These are phyloP conservation scores for Cremastobaeus sp. DNA, from an alignment of 2,888 invertebrate species.

Conservation along the genomic window DNA sequence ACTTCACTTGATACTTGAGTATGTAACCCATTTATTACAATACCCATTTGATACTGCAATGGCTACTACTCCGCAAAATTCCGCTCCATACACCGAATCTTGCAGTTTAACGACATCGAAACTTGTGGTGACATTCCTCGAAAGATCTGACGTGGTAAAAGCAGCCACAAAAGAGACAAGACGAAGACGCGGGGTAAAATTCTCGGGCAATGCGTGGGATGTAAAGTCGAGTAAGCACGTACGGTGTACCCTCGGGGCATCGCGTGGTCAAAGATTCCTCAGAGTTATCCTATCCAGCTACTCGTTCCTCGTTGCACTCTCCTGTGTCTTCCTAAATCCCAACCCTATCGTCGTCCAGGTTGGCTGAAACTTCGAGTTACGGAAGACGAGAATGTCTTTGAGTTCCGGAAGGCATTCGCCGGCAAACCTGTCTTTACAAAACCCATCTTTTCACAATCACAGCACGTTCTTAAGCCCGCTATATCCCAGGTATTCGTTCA, in stretches of 20 bases:
- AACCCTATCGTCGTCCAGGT: constrained; percentile 63
- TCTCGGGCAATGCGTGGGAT: constrained; percentile 67
- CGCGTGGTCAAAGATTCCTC: constrained; percentile 76
- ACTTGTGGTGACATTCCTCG: constrained; percentile 60
- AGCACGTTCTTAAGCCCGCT: constrained; percentile 12
- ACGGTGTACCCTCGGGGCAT: constrained; percentile 68
- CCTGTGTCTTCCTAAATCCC: constrained; percentile 51
- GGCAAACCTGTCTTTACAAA: constrained; percentile 52
- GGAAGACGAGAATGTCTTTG: constrained; percentile 78
- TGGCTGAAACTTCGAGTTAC: constrained; percentile 73
- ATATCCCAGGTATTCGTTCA: background rate
- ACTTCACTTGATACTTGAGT: no score
- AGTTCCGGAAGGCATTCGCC: constrained; percentile 73
- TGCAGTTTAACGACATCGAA: constrained; percentile 48
- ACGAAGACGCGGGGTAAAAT: constrained; percentile 58
- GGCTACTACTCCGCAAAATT: constrained; percentile 31
- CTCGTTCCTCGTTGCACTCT: constrained; percentile 18
- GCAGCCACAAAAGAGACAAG: constrained; percentile 60
- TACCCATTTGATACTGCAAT: constrained; percentile 26
- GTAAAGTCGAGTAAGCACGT: constrained; percentile 69
- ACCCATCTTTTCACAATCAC: constrained; percentile 41
- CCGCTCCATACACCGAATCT: constrained; percentile 44
- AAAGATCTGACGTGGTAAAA: constrained; percentile 60
- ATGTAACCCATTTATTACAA: no score
- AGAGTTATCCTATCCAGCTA: constrained; percentile 49